Conservation (phyloP, 1,140 invertebrate species). For the Himalopsyche phryganea region DNA sequence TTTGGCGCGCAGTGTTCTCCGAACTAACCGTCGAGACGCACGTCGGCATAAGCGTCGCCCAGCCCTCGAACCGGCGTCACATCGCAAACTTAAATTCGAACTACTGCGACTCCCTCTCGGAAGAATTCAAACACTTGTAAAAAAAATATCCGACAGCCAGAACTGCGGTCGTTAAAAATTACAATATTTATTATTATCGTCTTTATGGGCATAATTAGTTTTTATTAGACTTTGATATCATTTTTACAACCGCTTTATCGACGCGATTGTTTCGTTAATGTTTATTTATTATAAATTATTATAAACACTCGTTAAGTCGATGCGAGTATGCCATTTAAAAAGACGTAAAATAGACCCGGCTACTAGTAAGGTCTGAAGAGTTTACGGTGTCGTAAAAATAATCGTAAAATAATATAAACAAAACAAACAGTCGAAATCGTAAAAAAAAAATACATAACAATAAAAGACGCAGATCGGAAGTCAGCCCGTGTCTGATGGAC, state of each 20-base stretch:
- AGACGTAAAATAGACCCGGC: slow-evolving; percentile 48
- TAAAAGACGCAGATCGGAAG: no score
- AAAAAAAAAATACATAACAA: slow-evolving; percentile 14
- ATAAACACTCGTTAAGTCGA: no score
- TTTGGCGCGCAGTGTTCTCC: slow-evolving; percentile 45
- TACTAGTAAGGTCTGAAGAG: slow-evolving; percentile 34
- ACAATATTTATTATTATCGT: no score
- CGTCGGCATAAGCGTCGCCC: slow-evolving; percentile 32
- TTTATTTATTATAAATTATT: no score
- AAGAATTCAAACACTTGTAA: slow-evolving; percentile 10
- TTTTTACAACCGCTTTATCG: no score
- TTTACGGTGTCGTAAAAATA: slow-evolving; percentile 46
- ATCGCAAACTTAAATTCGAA: slow-evolving; percentile 14
- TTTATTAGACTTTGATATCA: no score
- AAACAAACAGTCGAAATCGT: slow-evolving; percentile 16
- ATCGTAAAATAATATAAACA: slow-evolving; percentile 45
- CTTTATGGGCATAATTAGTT: no score
- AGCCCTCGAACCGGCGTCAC: neutral
- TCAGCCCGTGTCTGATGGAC: slow-evolving; percentile 20
- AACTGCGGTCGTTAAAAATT: no score
- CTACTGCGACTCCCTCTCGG: slow-evolving; percentile 15
- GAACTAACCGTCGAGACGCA: slow-evolving; percentile 47
- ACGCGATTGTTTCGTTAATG: no score
- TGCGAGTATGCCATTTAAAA: slow-evolving; percentile 38
- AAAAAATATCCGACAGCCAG: slow-evolving; percentile 10